Evolutionary conservation across 2,113 vertebrate genomes (phyloP), one percentile per base, ranked within the genome.

Genomic region (Alexandromys fortis): DNA sequence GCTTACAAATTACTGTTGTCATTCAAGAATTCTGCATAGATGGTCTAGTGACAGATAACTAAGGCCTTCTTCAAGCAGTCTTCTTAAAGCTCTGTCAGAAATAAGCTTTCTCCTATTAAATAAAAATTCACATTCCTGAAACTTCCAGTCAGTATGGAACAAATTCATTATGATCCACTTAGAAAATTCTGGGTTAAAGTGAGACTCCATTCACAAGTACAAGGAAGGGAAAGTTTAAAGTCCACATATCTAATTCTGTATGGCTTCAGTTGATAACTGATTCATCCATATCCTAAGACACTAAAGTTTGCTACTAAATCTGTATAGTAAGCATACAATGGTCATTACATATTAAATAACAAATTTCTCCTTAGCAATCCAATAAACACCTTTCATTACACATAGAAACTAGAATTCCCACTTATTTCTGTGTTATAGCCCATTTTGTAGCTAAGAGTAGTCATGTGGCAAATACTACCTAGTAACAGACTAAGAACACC

Each of bases 11-110:
- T 61, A 68, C 7, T 75, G 14, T 45, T 68, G 30, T 75, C 35
- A 78, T n/a, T 70, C 72, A 96, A 88, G 16, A 65, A 11, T 26
- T 92, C 33, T 91, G 58, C 33, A 75, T 96, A 92, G 49, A 83
- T 38, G 82, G 72, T 87, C 76, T 68, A 47, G 63, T 83, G 28
- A 73, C 5, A 92, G 33, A 61, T 58, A 81, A 58, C 45, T 65
- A 52, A 93, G 26, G 87, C 1, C 7, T 38, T 95, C 81, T 90
- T 75, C 12, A 92, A 86, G 21, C 45, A 96, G 28, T 21, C 13
- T 77, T 70, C 38, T 49, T 47, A 61, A 1, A 92, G 24, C 45
- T 87, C 22, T 77, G 0, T 82, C 63, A 83, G 58, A 95, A 93
- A 83, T 35, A 95, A 19, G 14, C 1, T 52, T 79, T 76, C 33